Evolutionary conservation across 2,888 invertebrate species (phyloP).

Genomic region (Agonopterix heracliana): DNA sequence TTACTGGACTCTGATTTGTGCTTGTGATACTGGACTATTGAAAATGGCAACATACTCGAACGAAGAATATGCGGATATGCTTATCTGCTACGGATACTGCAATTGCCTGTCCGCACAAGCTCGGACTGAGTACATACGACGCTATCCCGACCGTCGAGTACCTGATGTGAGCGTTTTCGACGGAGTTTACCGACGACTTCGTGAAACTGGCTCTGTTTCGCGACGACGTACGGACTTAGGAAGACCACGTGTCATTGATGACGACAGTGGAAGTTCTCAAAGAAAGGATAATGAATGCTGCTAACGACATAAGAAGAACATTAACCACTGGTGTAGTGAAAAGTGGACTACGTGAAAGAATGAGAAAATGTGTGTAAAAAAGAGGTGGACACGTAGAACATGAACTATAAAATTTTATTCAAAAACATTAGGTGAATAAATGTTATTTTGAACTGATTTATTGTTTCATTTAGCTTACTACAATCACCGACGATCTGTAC

Average conservation of each 20-base stretch:
- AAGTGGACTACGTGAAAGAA: conserved; percentile 7
- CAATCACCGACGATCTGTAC: neutral
- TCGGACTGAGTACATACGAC: too few species aligned
- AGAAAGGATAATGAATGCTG: conserved; percentile 12
- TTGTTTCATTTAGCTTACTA: neutral
- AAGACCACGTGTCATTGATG: conserved; percentile 10
- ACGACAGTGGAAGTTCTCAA: conserved; percentile 13
- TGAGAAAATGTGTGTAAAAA: conserved; percentile 9
- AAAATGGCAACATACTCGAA: too few species aligned
- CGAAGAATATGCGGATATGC: too few species aligned
- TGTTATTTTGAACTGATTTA: neutral
- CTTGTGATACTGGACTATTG: too few species aligned
- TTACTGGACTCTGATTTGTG: too few species aligned
- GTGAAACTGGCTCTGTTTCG: too few species aligned
- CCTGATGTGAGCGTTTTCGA: too few species aligned
- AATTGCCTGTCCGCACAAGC: too few species aligned
- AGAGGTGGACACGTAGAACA: conserved; percentile 12
- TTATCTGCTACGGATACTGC: too few species aligned
- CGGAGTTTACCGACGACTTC: too few species aligned
- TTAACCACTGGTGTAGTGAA: conserved; percentile 10
- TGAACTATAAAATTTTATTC: conserved; percentile 1
- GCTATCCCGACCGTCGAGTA: too few species aligned
- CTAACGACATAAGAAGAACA: conserved; percentile 9
- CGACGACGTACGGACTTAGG: too few species aligned
- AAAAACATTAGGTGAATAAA: neutral